Percentiles rank a stretch among this genome's conserved stretches.
Conservation (phyloP, 1,140 invertebrate genomes). For the Heliconius congener region DNA sequence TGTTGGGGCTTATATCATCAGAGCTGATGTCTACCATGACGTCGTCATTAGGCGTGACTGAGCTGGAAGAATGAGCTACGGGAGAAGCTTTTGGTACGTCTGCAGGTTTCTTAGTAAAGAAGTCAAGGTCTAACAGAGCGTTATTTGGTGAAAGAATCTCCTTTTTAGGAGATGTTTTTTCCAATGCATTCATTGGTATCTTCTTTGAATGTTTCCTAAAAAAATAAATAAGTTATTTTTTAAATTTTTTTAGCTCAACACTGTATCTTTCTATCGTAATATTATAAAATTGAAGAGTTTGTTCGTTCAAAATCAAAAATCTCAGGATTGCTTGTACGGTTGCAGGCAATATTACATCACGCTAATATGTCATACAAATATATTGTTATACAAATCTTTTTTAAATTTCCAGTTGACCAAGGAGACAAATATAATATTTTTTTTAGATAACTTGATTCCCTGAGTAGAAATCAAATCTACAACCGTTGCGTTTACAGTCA, state of each 20-base stretch:
- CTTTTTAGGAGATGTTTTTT: constrained; percentile 64
- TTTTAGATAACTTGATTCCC: no score
- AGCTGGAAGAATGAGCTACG: constrained; percentile 40
- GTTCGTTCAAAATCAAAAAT: no score
- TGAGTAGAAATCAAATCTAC: no score
- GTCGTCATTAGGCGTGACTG: constrained; percentile 72
- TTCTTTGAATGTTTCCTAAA: constrained; percentile 84
- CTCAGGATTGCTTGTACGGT: no score
- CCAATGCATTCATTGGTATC: constrained; percentile 87
- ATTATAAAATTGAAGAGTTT: no score
- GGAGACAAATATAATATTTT: no score
- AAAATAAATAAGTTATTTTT: constrained; percentile 3
- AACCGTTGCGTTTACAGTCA: no score
- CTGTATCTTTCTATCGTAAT: no score
- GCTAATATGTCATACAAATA: no score
- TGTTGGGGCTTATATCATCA: constrained; percentile 40
- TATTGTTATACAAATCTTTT: no score
- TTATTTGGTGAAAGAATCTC: constrained; percentile 49
- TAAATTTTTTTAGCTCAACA: background rate
- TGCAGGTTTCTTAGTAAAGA: constrained; percentile 67
- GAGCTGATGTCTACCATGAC: constrained; percentile 82
- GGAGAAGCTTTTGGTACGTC: constrained; percentile 42
- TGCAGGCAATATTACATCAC: no score
- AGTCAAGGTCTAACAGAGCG: constrained; percentile 73
- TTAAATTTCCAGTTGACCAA: no score